These are phyloP conservation scores for Ceuthmochares aereus DNA, from an alignment of 2,113 vertebrate genomes.

Conservation along the genomic window DNA sequence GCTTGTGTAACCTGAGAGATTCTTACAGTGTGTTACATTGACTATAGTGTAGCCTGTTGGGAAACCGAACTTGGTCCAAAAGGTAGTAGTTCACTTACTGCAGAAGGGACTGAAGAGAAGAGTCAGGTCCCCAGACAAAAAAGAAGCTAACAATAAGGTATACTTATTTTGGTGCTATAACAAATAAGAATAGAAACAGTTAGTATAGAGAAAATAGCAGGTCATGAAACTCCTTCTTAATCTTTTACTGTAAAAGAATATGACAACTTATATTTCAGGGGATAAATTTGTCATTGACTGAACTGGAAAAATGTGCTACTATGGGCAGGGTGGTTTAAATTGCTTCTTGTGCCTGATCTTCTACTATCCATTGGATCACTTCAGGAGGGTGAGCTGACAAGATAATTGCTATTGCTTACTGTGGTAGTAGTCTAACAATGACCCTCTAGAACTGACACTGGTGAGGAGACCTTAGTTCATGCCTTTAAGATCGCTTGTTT, in stretches of 20 bases:
- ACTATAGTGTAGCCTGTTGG: not conserved
- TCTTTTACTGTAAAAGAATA: not conserved
- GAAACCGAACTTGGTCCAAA: not conserved
- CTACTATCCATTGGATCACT: not conserved
- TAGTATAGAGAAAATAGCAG: not conserved
- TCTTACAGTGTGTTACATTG: not conserved
- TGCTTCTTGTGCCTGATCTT: not conserved
- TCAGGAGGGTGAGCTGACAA: not conserved
- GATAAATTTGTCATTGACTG: not conserved
- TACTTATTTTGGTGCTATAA: not conserved
- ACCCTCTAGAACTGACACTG: not conserved
- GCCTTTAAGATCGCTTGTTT: not conserved
- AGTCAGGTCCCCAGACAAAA: not conserved
- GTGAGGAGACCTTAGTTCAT: not conserved
- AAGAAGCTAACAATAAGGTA: not conserved
- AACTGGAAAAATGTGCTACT: not conserved
- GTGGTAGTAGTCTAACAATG: not conserved
- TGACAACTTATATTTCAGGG: not conserved
- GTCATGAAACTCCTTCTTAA: not conserved
- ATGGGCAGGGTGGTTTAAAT: not conserved
- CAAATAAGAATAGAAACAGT: not conserved
- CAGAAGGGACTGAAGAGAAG: not conserved
- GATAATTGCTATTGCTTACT: not conserved
- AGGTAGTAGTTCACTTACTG: not conserved
- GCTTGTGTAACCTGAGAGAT: not conserved